phyloP scores from a whole-genome alignment of 2,113 vertebrate species.

The Stegastes partitus region DNA sequence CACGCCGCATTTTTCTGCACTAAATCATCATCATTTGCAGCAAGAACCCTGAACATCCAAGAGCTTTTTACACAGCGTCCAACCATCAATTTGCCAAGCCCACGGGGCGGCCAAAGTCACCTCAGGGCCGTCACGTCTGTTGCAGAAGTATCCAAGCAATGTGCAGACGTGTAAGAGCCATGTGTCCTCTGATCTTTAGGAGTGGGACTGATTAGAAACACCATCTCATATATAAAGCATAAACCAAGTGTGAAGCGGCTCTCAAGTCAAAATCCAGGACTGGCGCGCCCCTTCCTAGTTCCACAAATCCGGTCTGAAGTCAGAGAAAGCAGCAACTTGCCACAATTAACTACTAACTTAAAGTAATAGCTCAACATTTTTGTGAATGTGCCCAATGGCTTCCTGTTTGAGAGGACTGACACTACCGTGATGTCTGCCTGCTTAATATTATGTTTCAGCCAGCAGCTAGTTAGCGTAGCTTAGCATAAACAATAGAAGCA shows the following conservation, averaged over 20 bases:
- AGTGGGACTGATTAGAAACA: constrained; percentile 12
- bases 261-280: constrained; percentile 54
- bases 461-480: constrained; percentile 35
- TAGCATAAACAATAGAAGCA: constrained; percentile 3
- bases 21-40: constrained; percentile 52
- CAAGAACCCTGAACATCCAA: constrained; percentile 35
- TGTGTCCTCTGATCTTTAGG: constrained; percentile 35
- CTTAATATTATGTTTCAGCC: background rate
- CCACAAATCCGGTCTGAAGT: constrained; percentile 36
- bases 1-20: constrained; percentile 24
- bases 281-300: constrained; percentile 5
- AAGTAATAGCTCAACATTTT: constrained; percentile 16
- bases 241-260: constrained; percentile 44
- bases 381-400: background rate
- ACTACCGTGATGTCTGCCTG: background rate
- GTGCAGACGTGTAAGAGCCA: constrained; percentile 49
- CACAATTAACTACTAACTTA: constrained; percentile 13
- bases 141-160: constrained; percentile 45
- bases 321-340: constrained; percentile 35
- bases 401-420: constrained; percentile 16
- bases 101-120: constrained; percentile 16
- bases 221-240: constrained; percentile 13
- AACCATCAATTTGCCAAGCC: constrained; percentile 34
- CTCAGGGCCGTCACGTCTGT: constrained; percentile 25
- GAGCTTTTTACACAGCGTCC: constrained; percentile 46